Percentiles rank a stretch among this genome's conserved stretches.
phyloP scores from a whole-genome alignment of 2,113 vertebrate species.

The Todiramphus chloris region DNA sequence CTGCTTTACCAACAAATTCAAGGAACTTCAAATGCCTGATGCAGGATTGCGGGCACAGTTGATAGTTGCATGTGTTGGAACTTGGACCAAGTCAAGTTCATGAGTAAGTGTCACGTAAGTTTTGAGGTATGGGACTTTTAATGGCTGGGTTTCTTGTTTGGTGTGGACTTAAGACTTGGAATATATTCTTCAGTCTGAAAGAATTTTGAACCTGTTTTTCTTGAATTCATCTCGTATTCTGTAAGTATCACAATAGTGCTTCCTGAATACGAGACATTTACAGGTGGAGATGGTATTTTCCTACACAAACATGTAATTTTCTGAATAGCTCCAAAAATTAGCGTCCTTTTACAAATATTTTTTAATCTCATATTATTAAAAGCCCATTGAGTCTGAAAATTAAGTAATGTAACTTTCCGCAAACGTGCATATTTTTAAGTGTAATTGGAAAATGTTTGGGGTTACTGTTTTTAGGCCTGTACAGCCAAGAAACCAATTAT shows the following conservation, averaged over 20 bases:
- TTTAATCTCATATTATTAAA: neutral
- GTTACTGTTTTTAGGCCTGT: neutral
- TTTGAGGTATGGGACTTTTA: neutral
- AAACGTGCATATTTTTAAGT: neutral
- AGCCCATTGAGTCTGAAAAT: neutral
- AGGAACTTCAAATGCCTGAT: neutral
- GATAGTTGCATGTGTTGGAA: neutral
- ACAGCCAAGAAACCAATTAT: slow-evolving; percentile 27
- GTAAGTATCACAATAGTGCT: rapidly evolving
- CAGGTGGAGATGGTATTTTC: neutral
- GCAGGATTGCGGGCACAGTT: neutral
- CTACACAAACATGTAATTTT: neutral
- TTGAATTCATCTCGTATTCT: neutral
- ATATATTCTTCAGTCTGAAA: neutral
- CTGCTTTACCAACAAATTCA: neutral
- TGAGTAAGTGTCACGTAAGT: neutral
- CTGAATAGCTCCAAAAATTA: neutral
- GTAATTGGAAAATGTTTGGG: neutral
- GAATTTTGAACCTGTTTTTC: neutral
- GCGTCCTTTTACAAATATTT: neutral
- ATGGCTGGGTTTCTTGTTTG: neutral
- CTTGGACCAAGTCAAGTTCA: neutral
- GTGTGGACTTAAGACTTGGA: neutral
- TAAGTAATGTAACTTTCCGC: neutral
- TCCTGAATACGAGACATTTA: neutral